phyloP scores from a whole-genome alignment of 2,888 invertebrate species.

The Drosophila nr. medialis region DNA sequence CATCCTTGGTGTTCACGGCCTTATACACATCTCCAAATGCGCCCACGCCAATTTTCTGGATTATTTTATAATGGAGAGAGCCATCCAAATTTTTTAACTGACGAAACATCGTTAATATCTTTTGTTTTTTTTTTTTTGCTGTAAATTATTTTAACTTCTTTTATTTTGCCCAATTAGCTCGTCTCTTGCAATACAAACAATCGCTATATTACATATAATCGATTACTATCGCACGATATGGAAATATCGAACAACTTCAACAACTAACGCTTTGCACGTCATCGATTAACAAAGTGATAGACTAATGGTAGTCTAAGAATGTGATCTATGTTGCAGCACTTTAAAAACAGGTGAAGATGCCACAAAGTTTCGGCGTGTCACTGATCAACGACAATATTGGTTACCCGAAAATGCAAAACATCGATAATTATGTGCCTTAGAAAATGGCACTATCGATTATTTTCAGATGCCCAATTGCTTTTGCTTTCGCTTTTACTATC shows the following conservation, averaged over 20 bases:
- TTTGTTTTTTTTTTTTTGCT: background rate
- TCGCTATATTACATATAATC: background rate
- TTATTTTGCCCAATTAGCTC: background rate
- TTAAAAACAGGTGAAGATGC: background rate
- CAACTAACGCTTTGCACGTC: background rate
- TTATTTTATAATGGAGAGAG: constrained; percentile 2
- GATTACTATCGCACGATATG: background rate
- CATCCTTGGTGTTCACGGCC: constrained; percentile 1
- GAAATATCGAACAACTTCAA: background rate
- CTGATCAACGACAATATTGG: background rate
- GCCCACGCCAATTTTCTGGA: constrained; percentile 34
- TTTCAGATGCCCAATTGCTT: too few relatives aligned
- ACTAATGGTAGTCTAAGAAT: background rate
- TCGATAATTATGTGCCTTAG: background rate
- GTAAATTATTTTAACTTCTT: background rate
- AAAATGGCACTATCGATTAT: background rate
- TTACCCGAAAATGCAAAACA: background rate
- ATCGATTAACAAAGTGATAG: background rate
- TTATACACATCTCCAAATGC: constrained; percentile 43
- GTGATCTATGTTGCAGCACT: background rate
- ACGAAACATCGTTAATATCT: background rate
- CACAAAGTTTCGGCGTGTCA: background rate
- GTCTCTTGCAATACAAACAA: background rate
- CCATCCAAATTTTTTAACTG: background rate
- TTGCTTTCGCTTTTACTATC: background rate